Conservation (phyloP, 2,113 vertebrate species). For the Acinonyx jubatus region DNA sequence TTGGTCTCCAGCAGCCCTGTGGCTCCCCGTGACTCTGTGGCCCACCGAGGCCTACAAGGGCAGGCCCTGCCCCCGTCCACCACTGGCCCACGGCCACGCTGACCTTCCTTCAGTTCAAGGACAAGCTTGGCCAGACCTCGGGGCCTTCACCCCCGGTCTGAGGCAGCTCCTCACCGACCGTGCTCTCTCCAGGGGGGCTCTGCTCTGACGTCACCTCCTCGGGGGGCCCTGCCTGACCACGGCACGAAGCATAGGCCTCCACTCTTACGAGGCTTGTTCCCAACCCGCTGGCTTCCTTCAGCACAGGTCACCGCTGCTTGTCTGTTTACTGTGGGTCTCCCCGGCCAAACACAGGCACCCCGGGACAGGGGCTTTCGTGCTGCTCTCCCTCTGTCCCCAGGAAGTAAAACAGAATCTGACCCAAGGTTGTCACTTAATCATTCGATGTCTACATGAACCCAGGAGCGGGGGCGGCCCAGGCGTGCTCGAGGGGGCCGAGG, state of each 20-base stretch:
- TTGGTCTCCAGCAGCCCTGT: not conserved
- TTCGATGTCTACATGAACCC: fast-evolving
- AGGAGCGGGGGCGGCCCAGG: fast-evolving
- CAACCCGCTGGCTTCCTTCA: not conserved
- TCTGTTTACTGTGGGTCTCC: not conserved
- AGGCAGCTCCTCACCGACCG: too few species aligned
- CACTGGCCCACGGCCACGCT: fast-evolving
- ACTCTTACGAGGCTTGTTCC: not conserved
- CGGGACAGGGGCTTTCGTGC: not conserved
- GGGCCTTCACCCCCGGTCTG: not conserved
- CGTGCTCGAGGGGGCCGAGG: fast-evolving
- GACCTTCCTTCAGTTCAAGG: not conserved
- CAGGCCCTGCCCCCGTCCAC: fast-evolving
- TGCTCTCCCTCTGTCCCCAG: not conserved
- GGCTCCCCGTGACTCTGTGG: not conserved
- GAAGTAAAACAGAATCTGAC: not conserved
- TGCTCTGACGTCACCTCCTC: fast-evolving
- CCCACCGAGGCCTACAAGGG: fast-evolving
- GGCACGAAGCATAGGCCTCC: too few species aligned
- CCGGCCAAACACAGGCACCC: not conserved
- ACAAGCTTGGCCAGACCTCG: not conserved
- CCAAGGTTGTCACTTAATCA: fast-evolving
- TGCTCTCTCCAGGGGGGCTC: too few species aligned
- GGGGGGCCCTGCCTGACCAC: fast-evolving
- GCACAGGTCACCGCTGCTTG: fast-evolving